Base-by-base conservation (phyloP, 2,113 vertebrate genomes). In the Esox niger region DNA sequence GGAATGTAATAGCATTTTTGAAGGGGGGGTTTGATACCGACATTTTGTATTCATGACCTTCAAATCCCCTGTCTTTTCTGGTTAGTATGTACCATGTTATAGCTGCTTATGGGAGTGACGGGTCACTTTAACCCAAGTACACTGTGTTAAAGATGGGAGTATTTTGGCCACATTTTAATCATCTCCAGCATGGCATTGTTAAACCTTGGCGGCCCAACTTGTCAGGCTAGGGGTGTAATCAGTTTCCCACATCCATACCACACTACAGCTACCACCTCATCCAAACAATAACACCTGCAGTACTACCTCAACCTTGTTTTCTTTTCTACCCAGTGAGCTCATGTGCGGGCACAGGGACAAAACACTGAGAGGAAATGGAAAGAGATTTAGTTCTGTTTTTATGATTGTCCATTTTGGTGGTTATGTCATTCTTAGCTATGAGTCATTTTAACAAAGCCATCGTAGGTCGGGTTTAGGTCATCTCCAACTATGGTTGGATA, bases 391-490 rank as follows among this genome's bases (percentile, higher is more conserved):
- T 30, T 30, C 3, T 29, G 13, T 27, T 9, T 11, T 31, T 59
- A n/a, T n/a, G n/a, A n/a, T 30, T 5, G 31, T 59, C 56, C 17
- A 13, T 29, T 13, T 58, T 29, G 4, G 46, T 47, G 8, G n/a
- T 52, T 47, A 2, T 31, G 58, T 61, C n/a, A 31, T 35, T 46
- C 61, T 26, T 47, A 21, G 20, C n/a, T 21, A 52, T 23, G 47
- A 52, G 8, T 52, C 47, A n/a, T 52, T 52, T 15, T 52, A 68
- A 69, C 75, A 68, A 74, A 77, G 71, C 76, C 65, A 54, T 27
- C 74, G 23, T 70, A 30, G 84, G 82, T 86, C 84, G 78, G 38
- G 58, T 64, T 56, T 9, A 58, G 87, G 86, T 81, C 84, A 82
- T 54, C 65, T 64, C 74, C 57, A 74, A 30, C 73, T 47, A 72